Percentiles rank a stretch among this genome's conserved stretches.
Conservation (phyloP, 2,888 invertebrate species). For the Drosophila multiciliata region DNA sequence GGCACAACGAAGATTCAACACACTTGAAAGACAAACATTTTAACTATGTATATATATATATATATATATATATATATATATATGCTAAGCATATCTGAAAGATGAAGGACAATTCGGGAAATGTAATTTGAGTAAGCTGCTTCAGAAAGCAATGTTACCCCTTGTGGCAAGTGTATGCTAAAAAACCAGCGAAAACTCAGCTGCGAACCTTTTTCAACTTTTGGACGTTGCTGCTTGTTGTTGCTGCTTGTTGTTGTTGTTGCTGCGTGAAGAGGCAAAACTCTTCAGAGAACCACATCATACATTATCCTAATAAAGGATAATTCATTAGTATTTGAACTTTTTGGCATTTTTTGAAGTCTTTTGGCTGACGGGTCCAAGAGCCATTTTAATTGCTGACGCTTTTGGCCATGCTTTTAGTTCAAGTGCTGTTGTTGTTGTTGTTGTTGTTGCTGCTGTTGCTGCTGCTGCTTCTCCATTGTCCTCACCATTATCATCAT, state of each 20-base stretch:
- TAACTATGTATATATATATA: background rate
- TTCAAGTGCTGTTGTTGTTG: conserved; percentile 37
- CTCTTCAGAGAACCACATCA: conserved; percentile 82
- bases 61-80: too few relatives aligned
- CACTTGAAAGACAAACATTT: conserved; percentile 16
- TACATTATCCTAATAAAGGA: conserved; percentile 85
- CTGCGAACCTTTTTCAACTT: conserved; percentile 68
- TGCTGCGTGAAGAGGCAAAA: conserved; percentile 62
- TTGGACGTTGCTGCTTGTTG: conserved; percentile 40
- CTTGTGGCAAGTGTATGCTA: conserved; percentile 13
- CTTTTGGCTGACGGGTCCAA: conserved; percentile 60
- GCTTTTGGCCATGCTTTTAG: conserved; percentile 26
- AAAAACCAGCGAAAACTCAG: conserved; percentile 46
- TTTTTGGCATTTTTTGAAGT: conserved; percentile 82
- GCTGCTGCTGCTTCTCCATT: conserved; percentile 5
- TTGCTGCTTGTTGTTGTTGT: conserved; percentile 11
- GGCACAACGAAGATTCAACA: conserved; percentile 42
- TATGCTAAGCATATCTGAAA: background rate
- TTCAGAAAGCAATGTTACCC: conserved; percentile 16
- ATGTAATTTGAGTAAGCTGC: background rate
- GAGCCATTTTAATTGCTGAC: conserved; percentile 72
- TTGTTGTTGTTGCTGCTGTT: conserved; percentile 31
- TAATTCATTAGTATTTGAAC: conserved; percentile 84
- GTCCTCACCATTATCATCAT: background rate
- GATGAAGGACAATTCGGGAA: background rate